Base-by-base conservation (phyloP, 2,888 invertebrate genomes). In the Nephrocerus scutellatus region DNA sequence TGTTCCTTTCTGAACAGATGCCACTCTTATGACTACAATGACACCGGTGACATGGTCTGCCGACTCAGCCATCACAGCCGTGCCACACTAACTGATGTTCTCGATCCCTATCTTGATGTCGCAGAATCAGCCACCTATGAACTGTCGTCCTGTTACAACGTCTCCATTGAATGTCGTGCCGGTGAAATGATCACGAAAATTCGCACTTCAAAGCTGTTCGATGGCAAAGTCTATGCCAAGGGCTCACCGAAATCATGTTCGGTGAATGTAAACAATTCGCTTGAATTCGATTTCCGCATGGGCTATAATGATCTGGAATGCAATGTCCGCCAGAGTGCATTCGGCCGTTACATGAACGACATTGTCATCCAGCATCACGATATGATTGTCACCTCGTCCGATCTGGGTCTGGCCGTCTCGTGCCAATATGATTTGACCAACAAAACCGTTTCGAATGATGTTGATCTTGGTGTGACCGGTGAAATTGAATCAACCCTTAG, bases 301-400 rank as follows among this genome's bases (percentile, higher is more conserved):
- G 84, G 85, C 36, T 92, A 89, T 73, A 87, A 85, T 64, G 87
- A 91, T 68, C 75, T 91, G 44, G 89, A 91, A 66, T 92, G 91
- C 68, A 89, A 89, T 64, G 89, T 91, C 28, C 81, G 85, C 57
- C 86, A 89, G 63, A 88, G 88, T 60, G 85, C 63, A 31, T 65
- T 85, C 45, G 90, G 90, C 50, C 77, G 83, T 59, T 88, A 86
- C 63, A 76, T 89, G 60, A 92, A 90, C 68, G 92, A 92, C 69
- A 89, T 90, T 46, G 86, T 92, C 39, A 90, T 93, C 57, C 92
- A 93, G 65, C 91, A 92, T 71, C 92, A 93, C 72, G 91, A 91
- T 63, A 89, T 89, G 60, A 92, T 93, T 57, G 90, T 93, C 48
- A 93, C 92, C 49, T 89, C 88, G 47, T 88, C 90, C 33, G 92